Percentiles rank a stretch among this genome's conserved stretches.
phyloP scores from a whole-genome alignment of 2,888 invertebrate genomes.

The Andrena trimmerana region DNA sequence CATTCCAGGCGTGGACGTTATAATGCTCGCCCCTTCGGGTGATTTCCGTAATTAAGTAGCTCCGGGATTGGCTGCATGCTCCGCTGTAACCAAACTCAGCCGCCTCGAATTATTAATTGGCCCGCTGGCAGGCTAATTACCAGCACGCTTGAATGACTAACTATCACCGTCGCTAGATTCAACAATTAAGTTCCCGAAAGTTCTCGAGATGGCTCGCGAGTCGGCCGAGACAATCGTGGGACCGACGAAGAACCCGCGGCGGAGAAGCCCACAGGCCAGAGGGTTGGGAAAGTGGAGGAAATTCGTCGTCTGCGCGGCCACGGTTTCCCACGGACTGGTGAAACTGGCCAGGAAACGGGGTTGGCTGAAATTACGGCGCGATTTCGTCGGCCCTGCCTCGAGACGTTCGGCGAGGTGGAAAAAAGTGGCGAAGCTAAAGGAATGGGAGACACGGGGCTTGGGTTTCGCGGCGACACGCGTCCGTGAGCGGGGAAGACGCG shows the following conservation, averaged over 20 bases:
- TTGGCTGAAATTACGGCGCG: conserved; percentile 52
- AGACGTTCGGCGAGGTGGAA: conserved; percentile 16
- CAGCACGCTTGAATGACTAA: conserved; percentile 4
- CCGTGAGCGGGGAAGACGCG: conserved; percentile 37
- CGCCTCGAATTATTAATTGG: conserved; percentile 40
- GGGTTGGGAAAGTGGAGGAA: conserved; percentile 24
- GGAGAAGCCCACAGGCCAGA: conserved; percentile 5
- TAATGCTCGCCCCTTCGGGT: conserved; percentile 7
- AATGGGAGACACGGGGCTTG: conserved; percentile 6
- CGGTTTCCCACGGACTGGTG: conserved; percentile 37
- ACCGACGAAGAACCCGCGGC: neutral
- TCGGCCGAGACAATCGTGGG: neutral
- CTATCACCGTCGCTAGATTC: conserved; percentile 13
- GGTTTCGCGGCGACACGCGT: conserved; percentile 44
- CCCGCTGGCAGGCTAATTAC: conserved; percentile 22
- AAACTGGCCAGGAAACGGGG: conserved; percentile 60
- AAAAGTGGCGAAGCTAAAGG: conserved; percentile 27
- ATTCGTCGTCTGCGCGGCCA: conserved; percentile 15
- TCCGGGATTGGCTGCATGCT: neutral
- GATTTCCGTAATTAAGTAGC: conserved; percentile 37
- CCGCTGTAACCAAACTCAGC: conserved; percentile 9
- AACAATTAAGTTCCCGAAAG: conserved; percentile 5
- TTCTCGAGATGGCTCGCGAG: neutral
- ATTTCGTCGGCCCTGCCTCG: conserved; percentile 48
- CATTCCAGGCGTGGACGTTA: neutral